phyloP scores from a whole-genome alignment of 2,888 invertebrate genomes.

The Erannis defoliaria region DNA sequence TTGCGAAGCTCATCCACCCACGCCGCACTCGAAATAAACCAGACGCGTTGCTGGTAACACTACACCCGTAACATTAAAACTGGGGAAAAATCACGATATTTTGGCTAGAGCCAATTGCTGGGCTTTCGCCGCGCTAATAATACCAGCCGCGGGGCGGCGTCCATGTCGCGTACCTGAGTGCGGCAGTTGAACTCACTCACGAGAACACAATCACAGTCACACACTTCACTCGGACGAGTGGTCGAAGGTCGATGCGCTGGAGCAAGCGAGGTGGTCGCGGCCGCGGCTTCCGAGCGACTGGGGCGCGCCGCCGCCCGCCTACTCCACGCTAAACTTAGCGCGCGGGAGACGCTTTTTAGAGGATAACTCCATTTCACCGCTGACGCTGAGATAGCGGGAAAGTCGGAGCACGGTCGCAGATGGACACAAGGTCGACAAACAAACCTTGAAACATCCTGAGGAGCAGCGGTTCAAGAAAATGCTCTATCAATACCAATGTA shows the following conservation, averaged over 20 bases:
- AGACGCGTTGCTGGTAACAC: conserved; percentile 77
- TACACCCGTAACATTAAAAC: conserved; percentile 77
- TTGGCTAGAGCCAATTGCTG: conserved; percentile 51
- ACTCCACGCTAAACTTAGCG: conserved; percentile 75
- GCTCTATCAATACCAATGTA: neutral
- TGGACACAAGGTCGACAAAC: conserved; percentile 74
- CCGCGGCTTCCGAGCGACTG: conserved; percentile 85
- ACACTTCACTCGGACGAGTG: conserved; percentile 83
- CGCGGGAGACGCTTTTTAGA: conserved; percentile 58
- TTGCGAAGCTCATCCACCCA: conserved; percentile 67
- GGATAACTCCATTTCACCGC: conserved; percentile 72
- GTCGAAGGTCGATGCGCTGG: conserved; percentile 81
- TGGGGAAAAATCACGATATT: conserved; percentile 60
- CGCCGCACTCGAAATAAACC: conserved; percentile 79
- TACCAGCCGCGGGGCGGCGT: conserved; percentile 51
- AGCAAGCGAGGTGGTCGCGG: conserved; percentile 80
- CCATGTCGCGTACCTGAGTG: conserved; percentile 58
- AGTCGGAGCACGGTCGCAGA: conserved; percentile 59
- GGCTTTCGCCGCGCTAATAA: conserved; percentile 49
- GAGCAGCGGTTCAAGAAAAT: conserved; percentile 1
- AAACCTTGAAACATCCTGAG: conserved; percentile 61
- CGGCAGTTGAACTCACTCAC: conserved; percentile 60
- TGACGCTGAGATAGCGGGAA: conserved; percentile 56
- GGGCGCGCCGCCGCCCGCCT: conserved; percentile 58
- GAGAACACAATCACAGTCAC: conserved; percentile 82